Percentiles rank a stretch among this genome's conserved stretches.
These are phyloP conservation scores for Sinocyclocheilus maitianheensis DNA, from an alignment of 2,113 vertebrate genomes.

Conservation along the genomic window DNA sequence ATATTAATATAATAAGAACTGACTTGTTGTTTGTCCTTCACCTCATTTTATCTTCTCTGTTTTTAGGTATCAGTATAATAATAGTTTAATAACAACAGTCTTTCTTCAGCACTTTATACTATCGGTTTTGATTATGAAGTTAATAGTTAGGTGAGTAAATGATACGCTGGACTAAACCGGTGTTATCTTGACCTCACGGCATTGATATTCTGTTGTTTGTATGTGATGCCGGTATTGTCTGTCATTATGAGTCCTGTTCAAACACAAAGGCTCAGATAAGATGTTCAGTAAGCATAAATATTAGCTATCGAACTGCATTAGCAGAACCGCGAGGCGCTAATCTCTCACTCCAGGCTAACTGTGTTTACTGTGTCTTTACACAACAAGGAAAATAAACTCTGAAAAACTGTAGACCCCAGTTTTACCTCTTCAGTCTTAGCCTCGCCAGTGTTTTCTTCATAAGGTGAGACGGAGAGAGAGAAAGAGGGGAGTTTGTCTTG, in stretches of 20 bases:
- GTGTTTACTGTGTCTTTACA: slow-evolving; percentile 27
- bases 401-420: not conserved
- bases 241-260: slow-evolving; percentile 28
- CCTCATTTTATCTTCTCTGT: too few relatives aligned
- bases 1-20: not conserved
- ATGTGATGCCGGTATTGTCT: not conserved
- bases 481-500: slow-evolving; percentile 16
- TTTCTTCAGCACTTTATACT: too few relatives aligned
- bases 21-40: not conserved
- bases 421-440: not conserved
- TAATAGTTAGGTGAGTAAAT: not conserved
- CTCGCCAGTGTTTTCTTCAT: not conserved
- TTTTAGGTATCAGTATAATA: not conserved
- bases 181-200: not conserved
- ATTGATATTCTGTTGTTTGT: not conserved
- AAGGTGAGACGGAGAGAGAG: not conserved
- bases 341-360: not conserved
- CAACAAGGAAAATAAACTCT: not conserved
- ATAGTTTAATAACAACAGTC: too few relatives aligned
- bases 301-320: slow-evolving; percentile 15
- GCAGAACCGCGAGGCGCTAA: not conserved
- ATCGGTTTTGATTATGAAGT: not conserved
- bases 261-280: slow-evolving; percentile 13
- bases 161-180: not conserved
- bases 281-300: slow-evolving; percentile 23